These are phyloP conservation scores for Scartelaos histophorus DNA, from an alignment of 2,113 vertebrate species.

Conservation along the genomic window DNA sequence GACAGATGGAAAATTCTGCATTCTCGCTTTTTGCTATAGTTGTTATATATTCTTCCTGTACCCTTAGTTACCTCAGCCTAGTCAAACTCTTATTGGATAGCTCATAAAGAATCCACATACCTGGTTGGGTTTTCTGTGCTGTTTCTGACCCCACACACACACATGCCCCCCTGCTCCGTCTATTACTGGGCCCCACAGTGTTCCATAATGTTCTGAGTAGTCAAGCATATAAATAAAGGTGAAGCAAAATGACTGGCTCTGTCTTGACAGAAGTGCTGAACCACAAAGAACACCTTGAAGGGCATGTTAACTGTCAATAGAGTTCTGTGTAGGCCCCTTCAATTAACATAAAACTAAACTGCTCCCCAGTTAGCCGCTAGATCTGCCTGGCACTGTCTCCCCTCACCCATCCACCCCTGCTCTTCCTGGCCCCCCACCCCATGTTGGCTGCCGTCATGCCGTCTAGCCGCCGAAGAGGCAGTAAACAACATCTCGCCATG, in stretches of 20 bases:
- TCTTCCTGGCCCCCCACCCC: constrained; percentile 12
- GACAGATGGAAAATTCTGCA: constrained; percentile 18
- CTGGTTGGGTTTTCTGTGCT: constrained; percentile 59
- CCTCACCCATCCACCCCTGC: constrained; percentile 45
- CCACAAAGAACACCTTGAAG: constrained; percentile 89
- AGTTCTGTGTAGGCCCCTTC: constrained; percentile 76
- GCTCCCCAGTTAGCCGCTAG: constrained; percentile 68
- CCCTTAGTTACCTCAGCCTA: constrained; percentile 32
- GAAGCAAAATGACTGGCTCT: constrained; percentile 91
- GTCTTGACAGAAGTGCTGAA: constrained; percentile 99
- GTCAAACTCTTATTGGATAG: constrained; percentile 38
- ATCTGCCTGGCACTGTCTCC: constrained; percentile 61
- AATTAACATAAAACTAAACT: constrained; percentile 84
- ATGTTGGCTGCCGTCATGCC: constrained; percentile 57
- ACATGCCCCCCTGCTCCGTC: constrained; percentile 57
- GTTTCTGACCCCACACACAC: constrained; percentile 58
- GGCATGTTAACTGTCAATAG: constrained; percentile 84
- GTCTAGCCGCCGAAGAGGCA: constrained; percentile 56
- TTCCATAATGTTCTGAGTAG: constrained; percentile 87
- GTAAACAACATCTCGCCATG: constrained; percentile 70
- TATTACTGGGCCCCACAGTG: constrained; percentile 73
- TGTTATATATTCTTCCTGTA: constrained; percentile 40
- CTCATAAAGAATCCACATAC: constrained; percentile 50
- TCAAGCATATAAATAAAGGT: constrained; percentile 97
- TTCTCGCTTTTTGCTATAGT: constrained; percentile 47